Percentiles rank a stretch among this genome's conserved stretches.
phyloP scores from a whole-genome alignment of 2,888 invertebrate species.

The Stenurella melanura region DNA sequence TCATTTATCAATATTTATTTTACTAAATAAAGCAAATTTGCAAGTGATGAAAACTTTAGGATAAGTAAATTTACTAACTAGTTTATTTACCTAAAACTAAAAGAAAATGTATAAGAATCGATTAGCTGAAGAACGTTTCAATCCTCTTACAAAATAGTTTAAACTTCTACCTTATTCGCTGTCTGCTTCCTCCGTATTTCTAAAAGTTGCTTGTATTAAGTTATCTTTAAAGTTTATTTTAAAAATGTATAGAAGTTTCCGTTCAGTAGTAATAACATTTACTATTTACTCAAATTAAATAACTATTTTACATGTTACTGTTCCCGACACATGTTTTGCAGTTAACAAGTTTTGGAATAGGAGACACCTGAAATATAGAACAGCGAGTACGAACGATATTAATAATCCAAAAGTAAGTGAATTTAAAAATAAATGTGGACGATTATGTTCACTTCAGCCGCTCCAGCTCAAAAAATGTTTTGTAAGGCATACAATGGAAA shows the following conservation, averaged over 20 bases:
- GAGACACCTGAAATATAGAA: too few species aligned
- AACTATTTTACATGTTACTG: background rate
- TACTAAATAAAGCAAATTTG: background rate
- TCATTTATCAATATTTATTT: too few species aligned
- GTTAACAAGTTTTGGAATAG: too few species aligned
- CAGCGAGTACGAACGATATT: too few species aligned
- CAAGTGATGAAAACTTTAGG: background rate
- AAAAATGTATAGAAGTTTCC: background rate
- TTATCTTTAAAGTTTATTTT: background rate
- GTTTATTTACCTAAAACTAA: conserved; percentile 2
- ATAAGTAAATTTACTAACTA: background rate
- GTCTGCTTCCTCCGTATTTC: background rate
- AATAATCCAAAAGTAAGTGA: too few species aligned
- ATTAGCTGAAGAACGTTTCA: background rate
- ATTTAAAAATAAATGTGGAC: too few species aligned
- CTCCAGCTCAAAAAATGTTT: too few species aligned
- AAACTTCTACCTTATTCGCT: background rate
- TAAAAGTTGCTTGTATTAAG: background rate
- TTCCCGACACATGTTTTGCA: too few species aligned
- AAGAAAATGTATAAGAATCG: background rate
- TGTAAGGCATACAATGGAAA: too few species aligned
- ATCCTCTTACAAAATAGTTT: background rate
- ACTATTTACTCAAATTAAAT: background rate
- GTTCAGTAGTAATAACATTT: background rate
- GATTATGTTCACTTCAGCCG: too few species aligned